Percentiles rank a stretch among this genome's conserved stretches.
These are phyloP conservation scores for Caenorhabditis sp. DNA, from an alignment of 2,888 invertebrate species.

Conservation along the genomic window DNA sequence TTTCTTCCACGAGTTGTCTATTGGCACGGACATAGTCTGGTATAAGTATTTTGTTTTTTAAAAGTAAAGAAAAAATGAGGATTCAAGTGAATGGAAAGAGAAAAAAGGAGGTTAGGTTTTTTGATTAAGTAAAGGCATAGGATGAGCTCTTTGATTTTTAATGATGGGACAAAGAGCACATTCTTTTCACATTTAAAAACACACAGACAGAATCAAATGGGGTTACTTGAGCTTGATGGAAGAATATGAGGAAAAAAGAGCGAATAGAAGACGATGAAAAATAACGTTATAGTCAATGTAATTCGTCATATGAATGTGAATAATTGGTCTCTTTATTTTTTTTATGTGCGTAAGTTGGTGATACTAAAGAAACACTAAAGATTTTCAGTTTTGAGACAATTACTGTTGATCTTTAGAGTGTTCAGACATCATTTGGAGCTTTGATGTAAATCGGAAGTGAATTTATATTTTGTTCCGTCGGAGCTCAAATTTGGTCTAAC, in stretches of 20 bases:
- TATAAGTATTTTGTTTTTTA: no score
- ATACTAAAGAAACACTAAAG: not conserved
- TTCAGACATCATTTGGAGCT: not conserved
- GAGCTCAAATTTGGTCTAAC: no score
- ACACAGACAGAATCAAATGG: not conserved
- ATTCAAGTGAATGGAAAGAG: not conserved
- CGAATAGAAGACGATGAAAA: not conserved
- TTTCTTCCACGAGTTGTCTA: slow-evolving; percentile 31
- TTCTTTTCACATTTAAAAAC: no score
- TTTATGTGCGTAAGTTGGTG: not conserved
- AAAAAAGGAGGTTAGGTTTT: not conserved
- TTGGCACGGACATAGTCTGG: not conserved
- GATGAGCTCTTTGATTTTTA: no score
- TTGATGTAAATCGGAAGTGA: not conserved
- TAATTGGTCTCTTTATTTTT: not conserved
- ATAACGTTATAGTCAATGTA: not conserved
- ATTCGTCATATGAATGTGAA: slow-evolving; percentile 1
- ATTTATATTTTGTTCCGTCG: not conserved
- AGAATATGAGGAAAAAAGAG: not conserved
- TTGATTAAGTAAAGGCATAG: no score
- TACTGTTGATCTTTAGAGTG: not conserved
- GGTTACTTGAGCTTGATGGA: not conserved
- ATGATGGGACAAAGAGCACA: no score
- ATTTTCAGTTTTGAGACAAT: not conserved
- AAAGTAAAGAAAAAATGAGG: not conserved